Evolutionary conservation across 2,797 vertebrate species (phyloP).

Genomic region (Potorous gilbertii): DNA sequence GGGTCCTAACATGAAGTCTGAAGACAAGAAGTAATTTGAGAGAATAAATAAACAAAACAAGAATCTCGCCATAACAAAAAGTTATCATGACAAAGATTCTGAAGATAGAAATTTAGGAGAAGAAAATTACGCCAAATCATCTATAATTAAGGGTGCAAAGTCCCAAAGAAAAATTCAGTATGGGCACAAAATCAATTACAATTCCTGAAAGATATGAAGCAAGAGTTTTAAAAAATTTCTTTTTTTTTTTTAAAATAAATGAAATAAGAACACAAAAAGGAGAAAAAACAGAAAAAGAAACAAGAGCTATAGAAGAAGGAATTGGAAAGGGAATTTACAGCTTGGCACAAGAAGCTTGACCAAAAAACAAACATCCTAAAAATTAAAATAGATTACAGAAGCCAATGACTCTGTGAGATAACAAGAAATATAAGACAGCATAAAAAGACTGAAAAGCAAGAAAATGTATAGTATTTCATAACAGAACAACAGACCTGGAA

Average conservation of each 20-base stretch:
- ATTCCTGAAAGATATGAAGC: neutral
- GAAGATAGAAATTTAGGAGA: neutral
- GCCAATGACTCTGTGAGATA: neutral
- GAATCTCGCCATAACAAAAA: neutral
- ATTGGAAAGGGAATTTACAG: neutral
- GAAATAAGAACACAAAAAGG: neutral
- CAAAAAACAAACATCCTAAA: neutral
- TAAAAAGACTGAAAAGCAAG: neutral
- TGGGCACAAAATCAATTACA: neutral
- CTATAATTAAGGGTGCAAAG: neutral
- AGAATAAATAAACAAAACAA: neutral
- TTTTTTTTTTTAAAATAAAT: neutral
- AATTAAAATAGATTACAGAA: neutral
- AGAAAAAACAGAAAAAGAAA: neutral
- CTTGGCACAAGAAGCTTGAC: neutral
- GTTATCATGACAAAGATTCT: neutral
- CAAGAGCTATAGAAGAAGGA: neutral
- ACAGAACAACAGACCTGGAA: neutral
- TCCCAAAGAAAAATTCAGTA: neutral
- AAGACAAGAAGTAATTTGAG: neutral
- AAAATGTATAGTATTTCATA: neutral
- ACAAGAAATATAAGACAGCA: neutral
- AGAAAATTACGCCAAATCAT: neutral
- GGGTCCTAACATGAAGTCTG: neutral
- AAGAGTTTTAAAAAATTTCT: neutral